phyloP scores from a whole-genome alignment of 2,113 vertebrate species.

The Zosterops hypoxanthus region DNA sequence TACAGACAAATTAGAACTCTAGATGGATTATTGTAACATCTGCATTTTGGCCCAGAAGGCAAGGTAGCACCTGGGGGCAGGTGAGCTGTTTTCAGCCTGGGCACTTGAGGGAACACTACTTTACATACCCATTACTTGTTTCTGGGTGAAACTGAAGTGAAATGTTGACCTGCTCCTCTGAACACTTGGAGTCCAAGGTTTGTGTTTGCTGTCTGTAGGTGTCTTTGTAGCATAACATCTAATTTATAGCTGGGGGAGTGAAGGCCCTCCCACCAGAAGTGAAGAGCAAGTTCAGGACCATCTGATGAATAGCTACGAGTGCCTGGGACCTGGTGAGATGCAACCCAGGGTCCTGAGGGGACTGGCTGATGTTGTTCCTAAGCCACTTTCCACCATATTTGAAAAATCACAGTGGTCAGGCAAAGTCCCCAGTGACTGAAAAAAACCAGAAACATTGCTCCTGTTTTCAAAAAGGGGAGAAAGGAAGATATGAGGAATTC shows the following conservation, averaged over 20 bases:
- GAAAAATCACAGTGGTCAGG: background rate
- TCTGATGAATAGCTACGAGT: background rate
- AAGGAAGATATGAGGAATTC: background rate
- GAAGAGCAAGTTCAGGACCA: background rate
- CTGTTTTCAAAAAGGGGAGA: background rate
- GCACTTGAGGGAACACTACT: no score
- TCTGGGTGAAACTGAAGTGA: background rate
- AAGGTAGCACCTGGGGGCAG: background rate
- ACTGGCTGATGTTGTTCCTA: background rate
- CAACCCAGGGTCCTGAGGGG: background rate
- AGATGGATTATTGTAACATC: background rate
- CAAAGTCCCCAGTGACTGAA: rapidly evolving
- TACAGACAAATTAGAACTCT: background rate
- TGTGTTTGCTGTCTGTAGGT: background rate
- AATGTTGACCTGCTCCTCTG: background rate
- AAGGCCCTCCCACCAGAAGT: background rate
- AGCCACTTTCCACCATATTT: background rate
- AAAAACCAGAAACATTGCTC: background rate
- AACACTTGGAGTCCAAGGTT: background rate
- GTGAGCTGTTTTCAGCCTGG: background rate
- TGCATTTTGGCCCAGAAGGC: background rate
- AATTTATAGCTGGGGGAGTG: background rate
- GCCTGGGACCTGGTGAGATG: background rate
- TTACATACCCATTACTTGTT: background rate
- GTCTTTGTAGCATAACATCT: background rate